Conservation (phyloP, 2,888 invertebrate species). For the Homarus gammarus region DNA sequence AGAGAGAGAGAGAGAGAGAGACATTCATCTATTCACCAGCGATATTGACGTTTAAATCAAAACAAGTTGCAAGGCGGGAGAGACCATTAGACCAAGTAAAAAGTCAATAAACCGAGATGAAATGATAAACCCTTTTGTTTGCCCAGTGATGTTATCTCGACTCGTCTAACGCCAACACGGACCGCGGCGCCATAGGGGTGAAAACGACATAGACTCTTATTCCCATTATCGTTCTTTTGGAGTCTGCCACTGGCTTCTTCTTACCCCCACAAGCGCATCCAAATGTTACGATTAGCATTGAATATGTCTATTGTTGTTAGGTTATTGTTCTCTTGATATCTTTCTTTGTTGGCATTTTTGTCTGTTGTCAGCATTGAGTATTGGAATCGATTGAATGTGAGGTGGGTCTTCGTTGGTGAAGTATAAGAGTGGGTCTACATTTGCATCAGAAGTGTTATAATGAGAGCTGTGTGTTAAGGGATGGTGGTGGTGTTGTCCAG, state of each 20-base stretch:
- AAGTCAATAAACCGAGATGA: slow-evolving; percentile 45
- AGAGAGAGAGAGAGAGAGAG: not conserved
- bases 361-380: slow-evolving; percentile 35
- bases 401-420: not conserved
- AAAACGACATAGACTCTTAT: too few species aligned
- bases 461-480: slow-evolving; percentile 17
- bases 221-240: slow-evolving; percentile 9
- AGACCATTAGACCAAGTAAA: slow-evolving; percentile 51
- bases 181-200: not conserved
- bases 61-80: slow-evolving; percentile 50
- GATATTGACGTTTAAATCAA: slow-evolving; percentile 59
- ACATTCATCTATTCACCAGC: slow-evolving; percentile 23
- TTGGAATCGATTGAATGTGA: slow-evolving; percentile 35
- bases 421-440: not conserved
- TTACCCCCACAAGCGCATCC: slow-evolving; percentile 33
- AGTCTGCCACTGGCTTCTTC: not conserved
- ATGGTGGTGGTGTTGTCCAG: not conserved
- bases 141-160: slow-evolving; percentile 43
- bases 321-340: slow-evolving; percentile 48
- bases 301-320: slow-evolving; percentile 55
- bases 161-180: slow-evolving; percentile 20
- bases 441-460: slow-evolving; percentile 48
- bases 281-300: slow-evolving; percentile 59
- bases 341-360: slow-evolving; percentile 51
- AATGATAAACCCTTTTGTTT: slow-evolving; percentile 63